A percentile compares a stretch with the other conserved stretches of the same genome.
These are phyloP conservation scores for Tyrannus savana DNA, from an alignment of 2,113 vertebrate species.

Conservation along the genomic window DNA sequence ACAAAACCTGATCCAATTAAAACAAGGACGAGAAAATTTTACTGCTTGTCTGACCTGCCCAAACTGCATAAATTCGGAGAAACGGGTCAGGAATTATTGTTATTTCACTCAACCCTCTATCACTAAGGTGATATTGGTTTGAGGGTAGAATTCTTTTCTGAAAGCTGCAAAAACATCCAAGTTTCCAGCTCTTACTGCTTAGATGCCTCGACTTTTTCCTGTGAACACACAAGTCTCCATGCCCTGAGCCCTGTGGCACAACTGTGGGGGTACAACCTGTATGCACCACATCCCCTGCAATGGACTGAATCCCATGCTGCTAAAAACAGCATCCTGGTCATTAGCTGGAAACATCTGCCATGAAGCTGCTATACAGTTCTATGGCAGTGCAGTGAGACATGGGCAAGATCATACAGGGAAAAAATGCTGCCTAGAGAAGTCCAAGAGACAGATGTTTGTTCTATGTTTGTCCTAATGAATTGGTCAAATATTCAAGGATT, in stretches of 20 bases:
- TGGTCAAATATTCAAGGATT: background rate
- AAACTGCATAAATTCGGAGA: background rate
- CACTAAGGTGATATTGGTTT: background rate
- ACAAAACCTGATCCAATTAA: background rate
- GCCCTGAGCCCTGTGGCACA: background rate
- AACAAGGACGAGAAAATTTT: background rate
- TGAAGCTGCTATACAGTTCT: background rate
- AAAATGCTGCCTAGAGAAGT: background rate
- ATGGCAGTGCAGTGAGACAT: rapidly evolving
- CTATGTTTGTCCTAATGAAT: background rate
- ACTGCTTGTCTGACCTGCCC: background rate
- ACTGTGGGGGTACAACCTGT: rapidly evolving
- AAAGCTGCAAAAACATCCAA: background rate
- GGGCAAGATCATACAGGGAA: background rate
- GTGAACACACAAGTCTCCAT: background rate
- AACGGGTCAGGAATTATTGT: background rate
- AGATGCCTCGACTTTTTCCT: background rate
- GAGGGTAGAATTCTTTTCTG: background rate
- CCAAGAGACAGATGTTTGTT: background rate
- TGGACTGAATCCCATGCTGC: background rate
- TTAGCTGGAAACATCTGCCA: background rate
- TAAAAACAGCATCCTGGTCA: background rate
- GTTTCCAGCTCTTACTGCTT: background rate
- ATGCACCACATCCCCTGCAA: rapidly evolving
- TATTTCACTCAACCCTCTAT: background rate